phyloP scores from a whole-genome alignment of 2,797 vertebrate genomes.

The Xenopus petersii region DNA sequence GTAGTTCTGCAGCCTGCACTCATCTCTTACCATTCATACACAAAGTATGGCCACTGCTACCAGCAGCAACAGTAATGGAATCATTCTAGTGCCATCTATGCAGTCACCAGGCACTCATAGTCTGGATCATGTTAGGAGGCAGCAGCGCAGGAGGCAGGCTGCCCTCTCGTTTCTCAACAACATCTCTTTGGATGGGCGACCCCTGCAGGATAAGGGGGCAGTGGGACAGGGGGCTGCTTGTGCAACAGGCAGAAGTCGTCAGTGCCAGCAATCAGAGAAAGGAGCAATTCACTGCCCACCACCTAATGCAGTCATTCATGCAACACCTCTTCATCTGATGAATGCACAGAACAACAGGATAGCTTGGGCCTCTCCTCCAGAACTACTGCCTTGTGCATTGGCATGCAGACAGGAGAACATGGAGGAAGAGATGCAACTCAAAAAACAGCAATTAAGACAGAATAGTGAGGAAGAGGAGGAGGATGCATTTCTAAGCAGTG shows the following conservation, averaged over 20 bases:
- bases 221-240: conserved; percentile 58
- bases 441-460: conserved; percentile 26
- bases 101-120: conserved; percentile 58
- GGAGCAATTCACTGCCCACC: conserved; percentile 55
- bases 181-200: conserved; percentile 91
- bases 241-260: conserved; percentile 65
- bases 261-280: conserved; percentile 55
- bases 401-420: conserved; percentile 25
- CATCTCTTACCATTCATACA: conserved; percentile 48
- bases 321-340: conserved; percentile 45
- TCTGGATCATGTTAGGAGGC: conserved; percentile 65
- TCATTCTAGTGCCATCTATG: conserved; percentile 30
- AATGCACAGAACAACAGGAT: conserved; percentile 11
- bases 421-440: conserved; percentile 24
- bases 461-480: conserved; percentile 61
- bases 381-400: conserved; percentile 11
- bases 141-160: conserved; percentile 86
- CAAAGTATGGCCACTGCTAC: conserved; percentile 73
- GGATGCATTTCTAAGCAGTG: conserved; percentile 67
- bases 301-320: conserved; percentile 47
- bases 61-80: conserved; percentile 59
- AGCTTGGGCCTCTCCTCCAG: conserved; percentile 19
- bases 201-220: conserved; percentile 73
- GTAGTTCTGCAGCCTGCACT: conserved; percentile 29
- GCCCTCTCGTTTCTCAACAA: conserved; percentile 93